Percentiles rank a stretch among this genome's conserved stretches.
Conservation (phyloP, 2,888 invertebrate genomes). For the Synanthedon formicaeformis region DNA sequence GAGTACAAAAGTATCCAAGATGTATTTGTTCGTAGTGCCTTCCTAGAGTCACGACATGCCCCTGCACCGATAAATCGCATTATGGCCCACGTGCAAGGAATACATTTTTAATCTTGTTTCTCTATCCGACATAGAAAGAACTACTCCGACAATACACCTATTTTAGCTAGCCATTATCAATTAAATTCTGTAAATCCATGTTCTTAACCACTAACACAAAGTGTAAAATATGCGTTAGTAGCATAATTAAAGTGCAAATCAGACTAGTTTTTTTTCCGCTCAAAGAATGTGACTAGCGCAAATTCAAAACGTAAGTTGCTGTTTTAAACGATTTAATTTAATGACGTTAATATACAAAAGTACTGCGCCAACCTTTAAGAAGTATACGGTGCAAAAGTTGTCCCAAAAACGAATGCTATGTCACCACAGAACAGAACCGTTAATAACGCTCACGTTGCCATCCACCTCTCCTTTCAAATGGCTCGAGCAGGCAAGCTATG, state of each 20-base stretch:
- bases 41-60: slow-evolving; percentile 51
- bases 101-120: slow-evolving; percentile 69
- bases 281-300: too few relatives aligned
- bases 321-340: too few relatives aligned
- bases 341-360: too few relatives aligned
- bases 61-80: slow-evolving; percentile 65
- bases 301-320: too few relatives aligned
- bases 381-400: too few relatives aligned
- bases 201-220: too few relatives aligned
- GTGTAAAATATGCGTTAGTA: too few relatives aligned
- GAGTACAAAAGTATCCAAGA: slow-evolving; percentile 35
- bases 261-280: too few relatives aligned
- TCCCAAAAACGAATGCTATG: not conserved
- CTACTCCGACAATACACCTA: slow-evolving; percentile 9
- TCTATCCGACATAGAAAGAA: slow-evolving; percentile 40
- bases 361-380: too few relatives aligned
- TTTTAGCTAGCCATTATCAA: too few relatives aligned
- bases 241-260: too few relatives aligned
- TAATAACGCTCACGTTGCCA: slow-evolving; percentile 55
- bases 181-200: too few relatives aligned
- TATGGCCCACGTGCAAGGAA: slow-evolving; percentile 64
- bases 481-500: slow-evolving; percentile 59
- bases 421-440: slow-evolving; percentile 23
- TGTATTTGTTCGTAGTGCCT: slow-evolving; percentile 23
- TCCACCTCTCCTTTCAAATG: slow-evolving; percentile 62